Percentiles rank a stretch among this genome's conserved stretches.
phyloP scores from a whole-genome alignment of 37 sponge, comb jelly and placozoan species.

The Halisarca cf. caerulea region DNA sequence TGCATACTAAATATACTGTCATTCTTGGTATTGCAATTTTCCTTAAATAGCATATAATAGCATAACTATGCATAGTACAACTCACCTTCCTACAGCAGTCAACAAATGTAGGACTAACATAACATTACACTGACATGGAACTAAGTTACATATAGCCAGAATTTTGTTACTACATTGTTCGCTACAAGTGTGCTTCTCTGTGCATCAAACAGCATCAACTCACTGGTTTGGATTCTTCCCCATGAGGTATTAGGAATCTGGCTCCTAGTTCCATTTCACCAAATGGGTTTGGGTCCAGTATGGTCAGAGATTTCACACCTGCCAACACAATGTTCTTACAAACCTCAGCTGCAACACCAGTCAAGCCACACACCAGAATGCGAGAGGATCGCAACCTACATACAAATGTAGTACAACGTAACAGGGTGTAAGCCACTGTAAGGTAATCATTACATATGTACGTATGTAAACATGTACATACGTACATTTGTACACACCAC shows the following conservation, averaged over 20 bases:
- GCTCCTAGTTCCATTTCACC: conserved; percentile 20
- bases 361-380: conserved; percentile 75
- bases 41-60: too few species aligned
- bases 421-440: background rate
- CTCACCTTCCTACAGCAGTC: too few species aligned
- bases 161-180: background rate
- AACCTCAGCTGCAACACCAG: conserved; percentile 88
- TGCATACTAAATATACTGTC: too few species aligned
- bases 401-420: background rate
- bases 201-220: too few species aligned
- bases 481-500: too few species aligned
- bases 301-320: conserved; percentile 82
- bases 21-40: too few species aligned
- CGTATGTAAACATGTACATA: too few species aligned
- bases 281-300: conserved; percentile 64
- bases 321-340: conserved; percentile 93
- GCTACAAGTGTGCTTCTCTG: too few species aligned
- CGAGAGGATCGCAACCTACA: conserved; percentile 61
- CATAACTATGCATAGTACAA: too few species aligned
- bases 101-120: too few species aligned
- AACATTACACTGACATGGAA: background rate
- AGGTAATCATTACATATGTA: too few species aligned
- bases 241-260: conserved; percentile 50
- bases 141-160: background rate
- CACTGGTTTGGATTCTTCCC: too few species aligned